phyloP scores from a whole-genome alignment of 2,888 invertebrate species.

The Alloplasta piceator region DNA sequence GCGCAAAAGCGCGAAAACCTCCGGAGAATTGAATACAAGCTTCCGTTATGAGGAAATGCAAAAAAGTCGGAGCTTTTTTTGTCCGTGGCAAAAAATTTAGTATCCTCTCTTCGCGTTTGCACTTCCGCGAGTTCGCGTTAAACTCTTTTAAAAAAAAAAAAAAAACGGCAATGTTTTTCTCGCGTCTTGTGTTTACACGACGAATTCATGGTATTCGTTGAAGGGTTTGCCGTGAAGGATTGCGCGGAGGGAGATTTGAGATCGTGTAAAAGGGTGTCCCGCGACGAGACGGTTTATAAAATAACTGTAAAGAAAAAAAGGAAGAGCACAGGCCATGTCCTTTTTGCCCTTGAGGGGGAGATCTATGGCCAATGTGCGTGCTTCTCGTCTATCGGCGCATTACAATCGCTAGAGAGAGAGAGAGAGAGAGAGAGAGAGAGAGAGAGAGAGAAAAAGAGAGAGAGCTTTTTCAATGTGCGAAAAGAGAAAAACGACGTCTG shows the following conservation, averaged over 20 bases:
- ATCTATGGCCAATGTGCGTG: slow-evolving; percentile 38
- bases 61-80: too few species aligned
- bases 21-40: too few species aligned
- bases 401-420: slow-evolving; percentile 31
- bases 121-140: slow-evolving; percentile 7
- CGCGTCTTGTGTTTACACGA: slow-evolving; percentile 7
- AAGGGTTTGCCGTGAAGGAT: slow-evolving; percentile 4
- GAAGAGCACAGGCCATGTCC: not conserved
- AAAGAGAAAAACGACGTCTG: slow-evolving; percentile 68
- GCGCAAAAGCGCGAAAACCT: too few species aligned
- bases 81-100: slow-evolving; percentile 1
- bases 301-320: slow-evolving; percentile 11
- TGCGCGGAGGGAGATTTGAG: slow-evolving; percentile 2
- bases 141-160: slow-evolving; percentile 12
- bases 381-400: slow-evolving; percentile 50
- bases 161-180: too few species aligned
- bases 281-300: slow-evolving; percentile 27
- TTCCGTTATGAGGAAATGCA: too few species aligned
- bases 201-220: slow-evolving; percentile 36
- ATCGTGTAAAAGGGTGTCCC: slow-evolving; percentile 44
- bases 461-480: slow-evolving; percentile 2
- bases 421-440: slow-evolving; percentile 5
- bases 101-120: not conserved
- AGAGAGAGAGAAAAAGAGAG: too few species aligned
- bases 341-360: slow-evolving; percentile 12